These are phyloP conservation scores for Hyperoplus lanceolatus DNA, from an alignment of 2,797 vertebrate genomes.

Conservation along the genomic window DNA sequence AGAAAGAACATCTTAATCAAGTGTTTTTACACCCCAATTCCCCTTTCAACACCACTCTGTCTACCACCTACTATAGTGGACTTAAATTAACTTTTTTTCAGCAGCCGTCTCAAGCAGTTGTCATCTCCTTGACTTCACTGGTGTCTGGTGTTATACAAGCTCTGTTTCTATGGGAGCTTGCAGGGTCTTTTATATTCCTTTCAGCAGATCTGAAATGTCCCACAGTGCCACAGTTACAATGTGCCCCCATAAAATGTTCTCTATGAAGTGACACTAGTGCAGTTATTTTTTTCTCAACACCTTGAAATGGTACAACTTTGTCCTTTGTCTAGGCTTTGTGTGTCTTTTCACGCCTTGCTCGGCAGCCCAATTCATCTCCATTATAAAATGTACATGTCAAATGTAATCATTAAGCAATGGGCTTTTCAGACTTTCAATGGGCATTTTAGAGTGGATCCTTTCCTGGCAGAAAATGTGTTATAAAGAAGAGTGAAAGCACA, in stretches of 20 bases:
- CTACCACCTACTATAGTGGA: neutral
- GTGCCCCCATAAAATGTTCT: constrained; percentile 24
- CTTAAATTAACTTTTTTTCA: neutral
- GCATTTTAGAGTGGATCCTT: constrained; percentile 4
- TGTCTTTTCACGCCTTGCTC: constrained; percentile 12
- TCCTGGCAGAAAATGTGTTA: constrained; percentile 14
- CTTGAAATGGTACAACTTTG: neutral
- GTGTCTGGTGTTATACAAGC: constrained; percentile 15
- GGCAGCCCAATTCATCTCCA: constrained; percentile 26
- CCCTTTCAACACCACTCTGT: neutral
- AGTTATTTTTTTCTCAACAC: neutral
- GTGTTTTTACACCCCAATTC: constrained; percentile 3
- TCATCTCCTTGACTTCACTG: constrained; percentile 12
- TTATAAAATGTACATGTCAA: constrained; percentile 45
- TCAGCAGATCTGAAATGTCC: constrained; percentile 20
- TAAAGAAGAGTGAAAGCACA: constrained; percentile 21
- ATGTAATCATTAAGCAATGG: constrained; percentile 32
- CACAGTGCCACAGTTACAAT: constrained; percentile 34
- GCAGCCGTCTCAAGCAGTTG: constrained; percentile 1
- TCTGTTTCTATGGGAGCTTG: constrained; percentile 13
- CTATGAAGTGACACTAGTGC: constrained; percentile 11
- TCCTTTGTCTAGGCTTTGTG: constrained; percentile 38
- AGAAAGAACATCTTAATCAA: constrained; percentile 5
- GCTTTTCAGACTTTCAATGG: constrained; percentile 37
- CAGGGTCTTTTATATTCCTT: constrained; percentile 23